Base-by-base conservation (phyloP, 2,888 invertebrate species). In the Psylliodes chrysocephalus region DNA sequence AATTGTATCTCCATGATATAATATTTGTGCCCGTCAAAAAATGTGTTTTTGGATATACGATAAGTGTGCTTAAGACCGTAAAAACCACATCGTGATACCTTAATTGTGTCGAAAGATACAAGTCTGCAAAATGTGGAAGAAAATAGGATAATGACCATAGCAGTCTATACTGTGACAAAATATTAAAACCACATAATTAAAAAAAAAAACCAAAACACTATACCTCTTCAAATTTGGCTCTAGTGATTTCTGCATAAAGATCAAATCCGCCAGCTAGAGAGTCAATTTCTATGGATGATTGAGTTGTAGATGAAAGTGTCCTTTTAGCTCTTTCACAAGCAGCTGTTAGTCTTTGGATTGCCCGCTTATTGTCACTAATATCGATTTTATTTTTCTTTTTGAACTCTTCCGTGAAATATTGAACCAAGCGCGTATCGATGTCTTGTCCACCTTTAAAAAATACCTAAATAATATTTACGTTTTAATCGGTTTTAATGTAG, bases 161-260 rank as follows among this genome's bases (percentile, higher is more conserved):
- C n/a, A n/a, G n/a, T n/a, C n/a, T n/a, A n/a, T n/a, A n/a, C n/a
- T n/a, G n/a, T n/a, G n/a, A n/a, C 28, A 30, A 28, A 35, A 52
- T 18, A 17, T n/a, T 38, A 5, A 38, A 38, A 14, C n/a, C n/a
- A n/a, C 17, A 6, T 10, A 12, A 52, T 6, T 10, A 28, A 15
- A 28, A 5, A 25, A n/a, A n/a, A n/a, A n/a, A n/a, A n/a, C n/a
- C n/a, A n/a, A n/a, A n/a, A n/a, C n/a, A n/a, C n/a, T n/a, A 6
- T 46, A 90, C 78, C 72, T 89, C 89, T 77, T 90, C 90, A 78
- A 90, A 90, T 70, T 86, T 84, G 17, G 88, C 88, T 64, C 89
- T 80, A 1, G 87, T 86, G 60, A 90, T 84, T 60, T 78, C 83
- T 1, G 87, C 84, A 77, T 87, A 86, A 74, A 87, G 86, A 76